These are phyloP conservation scores for Linnaemya vulpina DNA, from an alignment of 2,888 invertebrate genomes.

Conservation along the genomic window DNA sequence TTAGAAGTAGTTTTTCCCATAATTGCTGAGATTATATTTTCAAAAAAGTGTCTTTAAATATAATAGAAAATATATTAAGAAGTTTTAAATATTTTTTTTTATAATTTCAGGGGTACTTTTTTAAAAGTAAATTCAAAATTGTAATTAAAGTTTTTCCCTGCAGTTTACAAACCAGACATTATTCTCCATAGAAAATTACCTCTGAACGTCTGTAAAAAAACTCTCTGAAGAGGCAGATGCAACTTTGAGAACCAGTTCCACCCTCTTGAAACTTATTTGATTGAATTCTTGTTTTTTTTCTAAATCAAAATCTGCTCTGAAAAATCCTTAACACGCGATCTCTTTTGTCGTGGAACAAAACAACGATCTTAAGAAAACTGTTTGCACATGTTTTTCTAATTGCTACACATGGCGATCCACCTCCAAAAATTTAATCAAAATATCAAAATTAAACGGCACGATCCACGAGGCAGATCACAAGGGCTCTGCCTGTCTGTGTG, in stretches of 20 bases:
- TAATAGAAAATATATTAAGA: too few relatives aligned
- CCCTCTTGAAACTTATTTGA: slow-evolving; percentile 35
- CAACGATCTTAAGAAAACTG: slow-evolving; percentile 36
- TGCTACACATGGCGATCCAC: slow-evolving; percentile 80
- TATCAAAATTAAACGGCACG: slow-evolving; percentile 64
- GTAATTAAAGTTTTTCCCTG: not conserved
- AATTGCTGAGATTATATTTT: too few relatives aligned
- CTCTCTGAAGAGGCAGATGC: slow-evolving; percentile 41
- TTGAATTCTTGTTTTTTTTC: too few relatives aligned
- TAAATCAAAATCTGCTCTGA: slow-evolving; percentile 28
- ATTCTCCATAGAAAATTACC: not conserved
- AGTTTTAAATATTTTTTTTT: too few relatives aligned
- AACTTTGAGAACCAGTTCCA: slow-evolving; percentile 5
- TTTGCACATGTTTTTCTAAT: slow-evolving; percentile 81
- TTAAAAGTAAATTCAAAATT: too few relatives aligned
- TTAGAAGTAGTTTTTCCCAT: too few relatives aligned
- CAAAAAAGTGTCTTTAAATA: too few relatives aligned
- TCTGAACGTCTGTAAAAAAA: not conserved
- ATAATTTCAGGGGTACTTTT: too few relatives aligned
- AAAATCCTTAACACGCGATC: slow-evolving; percentile 59
- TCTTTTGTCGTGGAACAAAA: slow-evolving; percentile 46
- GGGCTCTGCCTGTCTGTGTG: not conserved
- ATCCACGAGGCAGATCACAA: slow-evolving; percentile 42
- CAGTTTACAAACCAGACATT: not conserved
- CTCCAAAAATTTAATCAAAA: slow-evolving; percentile 73